These are phyloP conservation scores for Leptestheria dahalacensis DNA, from an alignment of 1,140 invertebrate species.

Conservation along the genomic window DNA sequence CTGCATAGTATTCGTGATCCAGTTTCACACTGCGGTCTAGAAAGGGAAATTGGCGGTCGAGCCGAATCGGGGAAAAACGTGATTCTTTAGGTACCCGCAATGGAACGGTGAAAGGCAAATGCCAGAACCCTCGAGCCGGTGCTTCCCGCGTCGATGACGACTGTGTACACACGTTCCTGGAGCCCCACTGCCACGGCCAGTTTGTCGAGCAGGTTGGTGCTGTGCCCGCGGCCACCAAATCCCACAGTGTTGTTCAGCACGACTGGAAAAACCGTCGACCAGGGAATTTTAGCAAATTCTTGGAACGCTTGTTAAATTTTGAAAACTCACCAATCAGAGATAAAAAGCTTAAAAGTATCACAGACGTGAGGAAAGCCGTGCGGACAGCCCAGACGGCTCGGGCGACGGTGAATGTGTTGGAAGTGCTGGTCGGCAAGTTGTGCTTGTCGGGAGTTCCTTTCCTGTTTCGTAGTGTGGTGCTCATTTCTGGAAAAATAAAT, in stretches of 20 bases:
- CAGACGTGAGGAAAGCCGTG: not conserved
- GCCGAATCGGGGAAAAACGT: not conserved
- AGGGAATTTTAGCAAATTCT: not conserved
- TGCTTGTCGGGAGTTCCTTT: not conserved
- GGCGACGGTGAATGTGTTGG: not conserved
- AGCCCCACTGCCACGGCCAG: constrained; percentile 48
- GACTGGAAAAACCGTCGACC: not conserved
- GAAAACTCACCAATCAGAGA: not conserved
- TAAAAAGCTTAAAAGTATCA: not conserved
- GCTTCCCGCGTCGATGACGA: constrained; percentile 92
- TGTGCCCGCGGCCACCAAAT: constrained; percentile 12
- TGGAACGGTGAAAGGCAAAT: constrained; percentile 68
- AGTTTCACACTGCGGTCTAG: constrained; percentile 49
- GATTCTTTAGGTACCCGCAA: constrained; percentile 34
- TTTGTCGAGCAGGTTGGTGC: constrained; percentile 32
- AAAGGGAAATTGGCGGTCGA: constrained; percentile 21
- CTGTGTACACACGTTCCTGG: constrained; percentile 60
- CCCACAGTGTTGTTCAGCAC: constrained; percentile 1
- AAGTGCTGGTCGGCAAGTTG: not conserved
- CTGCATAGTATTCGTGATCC: constrained; percentile 62
- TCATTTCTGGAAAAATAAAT: too few species aligned
- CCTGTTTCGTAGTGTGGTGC: not conserved
- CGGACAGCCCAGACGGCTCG: not conserved
- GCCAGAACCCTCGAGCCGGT: constrained; percentile 83
- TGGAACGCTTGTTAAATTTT: too few species aligned